phyloP scores from a whole-genome alignment of 2,888 invertebrate species.

The Leucozona laternaria region DNA sequence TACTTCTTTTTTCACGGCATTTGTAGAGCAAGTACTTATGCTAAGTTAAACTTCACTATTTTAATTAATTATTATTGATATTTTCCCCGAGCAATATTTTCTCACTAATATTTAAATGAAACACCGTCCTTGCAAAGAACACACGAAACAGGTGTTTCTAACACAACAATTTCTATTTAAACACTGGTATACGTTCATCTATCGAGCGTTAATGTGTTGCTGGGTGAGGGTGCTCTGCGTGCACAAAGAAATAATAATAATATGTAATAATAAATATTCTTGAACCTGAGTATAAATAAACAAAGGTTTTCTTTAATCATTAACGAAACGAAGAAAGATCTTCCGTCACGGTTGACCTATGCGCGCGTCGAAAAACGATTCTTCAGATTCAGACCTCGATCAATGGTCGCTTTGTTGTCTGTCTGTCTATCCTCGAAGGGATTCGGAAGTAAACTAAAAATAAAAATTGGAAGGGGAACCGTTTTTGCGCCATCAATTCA shows the following conservation, averaged over 20 bases:
- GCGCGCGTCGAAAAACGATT: slow-evolving; percentile 42
- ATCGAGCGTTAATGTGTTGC: background rate
- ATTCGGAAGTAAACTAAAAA: slow-evolving; percentile 82
- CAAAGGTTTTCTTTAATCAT: slow-evolving; percentile 44
- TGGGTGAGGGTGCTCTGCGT: slow-evolving; percentile 21
- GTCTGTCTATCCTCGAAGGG: slow-evolving; percentile 82
- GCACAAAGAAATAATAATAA: slow-evolving; percentile 25
- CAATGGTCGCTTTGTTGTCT: slow-evolving; percentile 46
- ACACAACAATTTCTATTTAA: background rate
- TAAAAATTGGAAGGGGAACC: slow-evolving; percentile 46
- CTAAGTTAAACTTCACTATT: too few relatives aligned
- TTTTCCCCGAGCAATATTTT: background rate
- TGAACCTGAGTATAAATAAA: slow-evolving; percentile 17
- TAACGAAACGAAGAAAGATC: slow-evolving; percentile 3
- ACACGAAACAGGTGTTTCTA: slow-evolving; percentile 53
- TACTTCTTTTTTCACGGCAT: too few relatives aligned
- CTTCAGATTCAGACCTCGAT: slow-evolving; percentile 13
- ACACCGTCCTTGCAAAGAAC: background rate
- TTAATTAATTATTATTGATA: background rate
- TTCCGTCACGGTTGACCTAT: slow-evolving; percentile 67
- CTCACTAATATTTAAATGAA: background rate
- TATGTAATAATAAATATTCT: too few relatives aligned
- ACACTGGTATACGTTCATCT: background rate
- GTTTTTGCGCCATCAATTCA: slow-evolving; percentile 61
- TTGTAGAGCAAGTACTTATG: too few relatives aligned